These are phyloP conservation scores for Achatina immaculata DNA, from an alignment of 1,140 invertebrate genomes.

Conservation along the genomic window DNA sequence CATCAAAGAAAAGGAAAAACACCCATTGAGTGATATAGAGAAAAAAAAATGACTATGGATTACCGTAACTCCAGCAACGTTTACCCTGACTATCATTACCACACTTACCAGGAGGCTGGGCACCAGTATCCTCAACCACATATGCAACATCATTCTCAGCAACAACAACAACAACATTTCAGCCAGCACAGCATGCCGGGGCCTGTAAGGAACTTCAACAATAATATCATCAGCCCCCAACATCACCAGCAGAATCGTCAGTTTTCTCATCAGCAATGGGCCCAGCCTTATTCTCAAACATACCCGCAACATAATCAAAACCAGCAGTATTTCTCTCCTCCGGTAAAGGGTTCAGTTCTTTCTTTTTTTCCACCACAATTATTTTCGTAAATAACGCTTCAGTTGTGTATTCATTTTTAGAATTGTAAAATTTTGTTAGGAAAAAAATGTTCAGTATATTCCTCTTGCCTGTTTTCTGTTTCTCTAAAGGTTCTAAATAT, in stretches of 20 bases:
- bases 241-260: neutral
- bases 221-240: neutral
- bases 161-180: conserved; percentile 3
- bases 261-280: neutral
- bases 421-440: too few relatives aligned
- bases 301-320: conserved; percentile 3
- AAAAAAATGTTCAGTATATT: too few relatives aligned
- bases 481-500: neutral
- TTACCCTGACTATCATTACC: conserved; percentile 45
- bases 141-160: neutral
- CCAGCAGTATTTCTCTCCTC: neutral
- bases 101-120: conserved; percentile 36
- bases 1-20: neutral
- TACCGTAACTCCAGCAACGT: conserved; percentile 43
- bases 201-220: conserved; percentile 14
- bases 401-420: neutral
- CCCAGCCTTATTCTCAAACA: neutral
- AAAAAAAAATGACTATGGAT: conserved; percentile 42
- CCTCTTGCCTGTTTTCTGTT: neutral
- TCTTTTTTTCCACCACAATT: neutral
- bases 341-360: too few relatives aligned
- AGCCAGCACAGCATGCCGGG: too few relatives aligned
- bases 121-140: conserved; percentile 15
- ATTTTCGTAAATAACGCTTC: neutral
- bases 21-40: neutral